Evolutionary conservation across 2,888 invertebrate species (phyloP), one percentile per base, ranked within the genome.

Genomic region (Macrosiphum euphorbiae): DNA sequence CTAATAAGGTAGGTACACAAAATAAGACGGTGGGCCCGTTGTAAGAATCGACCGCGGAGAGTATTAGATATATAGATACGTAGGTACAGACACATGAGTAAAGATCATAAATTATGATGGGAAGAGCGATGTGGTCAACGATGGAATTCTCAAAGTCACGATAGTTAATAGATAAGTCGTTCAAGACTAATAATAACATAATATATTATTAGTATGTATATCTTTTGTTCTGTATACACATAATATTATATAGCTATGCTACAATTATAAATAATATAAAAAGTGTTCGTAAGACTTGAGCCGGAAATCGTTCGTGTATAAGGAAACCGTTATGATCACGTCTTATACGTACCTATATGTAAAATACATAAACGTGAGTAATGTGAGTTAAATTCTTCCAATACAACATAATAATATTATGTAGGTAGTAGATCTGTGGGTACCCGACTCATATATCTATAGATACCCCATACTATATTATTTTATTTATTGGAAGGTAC

Each of bases 1-100:
- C 89, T 94, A 94, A 94, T 94, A 90, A 94, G 89, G 24, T 78
- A 94, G 89, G n/a, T 78, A 52, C 78, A 88, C 58, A 47, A n/a
- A 41, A 92, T 67, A 88, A 35, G 50, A 52, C 86, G 44, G 87
- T 20, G 87, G 5, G 55, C 28, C 92, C 35, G 88, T 92, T 87
- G 86, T 61, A 61, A 91, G n/a, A 86, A 92, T 47, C 86, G 35
- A 24, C 61, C 47, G 13, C 61, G 35, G 47, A 24, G 26, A 26
- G 26, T 28, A 78, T 78, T 35, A 20, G 2, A 41, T 5, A 24
- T 1, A 24, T 7, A 67, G 61, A 20, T 35, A 35, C 16, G 2
- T n/a, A 67, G 67, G 67, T 35, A 20, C 26, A n/a, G 7, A 35
- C 8, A 26, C 28, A 3, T 24, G 47, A 3, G 8, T 84, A 91